Evolutionary conservation across 1,140 invertebrate species (phyloP).

Genomic region (Telenomus remus): DNA sequence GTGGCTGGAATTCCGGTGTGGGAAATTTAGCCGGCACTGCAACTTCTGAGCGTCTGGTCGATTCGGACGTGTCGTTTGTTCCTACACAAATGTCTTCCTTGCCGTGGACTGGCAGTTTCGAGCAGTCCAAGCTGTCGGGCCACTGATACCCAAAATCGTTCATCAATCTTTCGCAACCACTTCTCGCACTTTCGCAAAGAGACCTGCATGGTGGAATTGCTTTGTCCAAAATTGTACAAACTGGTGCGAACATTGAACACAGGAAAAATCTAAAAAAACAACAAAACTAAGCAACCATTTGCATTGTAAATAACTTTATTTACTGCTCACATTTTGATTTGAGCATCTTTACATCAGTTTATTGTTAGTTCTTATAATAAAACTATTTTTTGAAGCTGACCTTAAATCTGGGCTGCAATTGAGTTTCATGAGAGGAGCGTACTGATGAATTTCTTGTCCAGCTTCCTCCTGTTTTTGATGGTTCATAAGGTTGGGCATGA

Average conservation of each 20-base stretch:
- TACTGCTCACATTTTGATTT: too few species aligned
- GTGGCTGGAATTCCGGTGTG: slow-evolving; percentile 65
- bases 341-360: too few species aligned
- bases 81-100: slow-evolving; percentile 89
- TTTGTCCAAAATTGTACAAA: slow-evolving; percentile 93
- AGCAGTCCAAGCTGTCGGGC: slow-evolving; percentile 95
- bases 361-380: too few species aligned
- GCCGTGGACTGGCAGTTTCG: slow-evolving; percentile 88
- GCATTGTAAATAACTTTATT: too few species aligned
- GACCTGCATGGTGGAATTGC: slow-evolving; percentile 94
- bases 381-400: too few species aligned
- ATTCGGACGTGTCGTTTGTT: slow-evolving; percentile 82
- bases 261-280: slow-evolving; percentile 92
- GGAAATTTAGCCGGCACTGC: slow-evolving; percentile 66
- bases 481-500: slow-evolving; percentile 95
- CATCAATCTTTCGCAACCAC: slow-evolving; percentile 94
- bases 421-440: slow-evolving; percentile 96
- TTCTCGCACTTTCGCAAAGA: slow-evolving; percentile 90
- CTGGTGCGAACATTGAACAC: slow-evolving; percentile 96
- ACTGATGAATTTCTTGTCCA: slow-evolving; percentile 93
- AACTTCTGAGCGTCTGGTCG: slow-evolving; percentile 56
- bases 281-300: too few species aligned
- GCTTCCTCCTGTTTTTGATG: slow-evolving; percentile 97
- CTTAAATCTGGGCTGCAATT: slow-evolving; percentile 89
- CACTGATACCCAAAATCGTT: slow-evolving; percentile 94